These are phyloP conservation scores for Argya squamiceps DNA, from an alignment of 2,797 vertebrate genomes.

Conservation along the genomic window DNA sequence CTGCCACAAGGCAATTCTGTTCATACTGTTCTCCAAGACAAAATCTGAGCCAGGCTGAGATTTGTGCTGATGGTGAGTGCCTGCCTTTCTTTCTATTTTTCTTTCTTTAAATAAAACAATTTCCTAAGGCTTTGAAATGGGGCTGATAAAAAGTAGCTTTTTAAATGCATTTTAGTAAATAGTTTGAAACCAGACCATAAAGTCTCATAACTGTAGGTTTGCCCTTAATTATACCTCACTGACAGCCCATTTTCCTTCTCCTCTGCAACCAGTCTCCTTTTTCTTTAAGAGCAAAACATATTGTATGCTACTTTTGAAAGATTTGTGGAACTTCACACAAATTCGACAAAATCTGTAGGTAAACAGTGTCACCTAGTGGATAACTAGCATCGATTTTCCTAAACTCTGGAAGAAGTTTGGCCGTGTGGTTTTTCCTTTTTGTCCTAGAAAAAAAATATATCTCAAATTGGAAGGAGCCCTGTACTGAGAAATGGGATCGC, in stretches of 20 bases:
- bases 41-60: slow-evolving; percentile 46
- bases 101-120: slow-evolving; percentile 17
- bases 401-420: not conserved
- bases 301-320: slow-evolving; percentile 22
- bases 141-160: slow-evolving; percentile 55
- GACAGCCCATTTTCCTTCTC: slow-evolving; percentile 61
- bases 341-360: slow-evolving; percentile 58
- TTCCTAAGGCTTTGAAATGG: slow-evolving; percentile 45
- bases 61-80: slow-evolving; percentile 24
- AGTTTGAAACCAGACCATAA: slow-evolving; percentile 55
- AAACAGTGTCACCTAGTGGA: slow-evolving; percentile 83
- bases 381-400: not conserved
- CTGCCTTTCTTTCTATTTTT: not conserved
- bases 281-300: slow-evolving; percentile 53
- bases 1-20: not conserved
- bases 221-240: slow-evolving; percentile 59
- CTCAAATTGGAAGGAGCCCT: not conserved
- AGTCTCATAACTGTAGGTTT: slow-evolving; percentile 52
- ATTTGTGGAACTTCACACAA: not conserved
- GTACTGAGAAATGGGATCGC: not conserved
- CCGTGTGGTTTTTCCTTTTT: not conserved
- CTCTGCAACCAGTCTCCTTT: not conserved
- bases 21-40: slow-evolving; percentile 3
- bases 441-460: not conserved
- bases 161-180: slow-evolving; percentile 66